Base-by-base conservation (phyloP, 2,113 vertebrate species). In the Emydura subglobosa region DNA sequence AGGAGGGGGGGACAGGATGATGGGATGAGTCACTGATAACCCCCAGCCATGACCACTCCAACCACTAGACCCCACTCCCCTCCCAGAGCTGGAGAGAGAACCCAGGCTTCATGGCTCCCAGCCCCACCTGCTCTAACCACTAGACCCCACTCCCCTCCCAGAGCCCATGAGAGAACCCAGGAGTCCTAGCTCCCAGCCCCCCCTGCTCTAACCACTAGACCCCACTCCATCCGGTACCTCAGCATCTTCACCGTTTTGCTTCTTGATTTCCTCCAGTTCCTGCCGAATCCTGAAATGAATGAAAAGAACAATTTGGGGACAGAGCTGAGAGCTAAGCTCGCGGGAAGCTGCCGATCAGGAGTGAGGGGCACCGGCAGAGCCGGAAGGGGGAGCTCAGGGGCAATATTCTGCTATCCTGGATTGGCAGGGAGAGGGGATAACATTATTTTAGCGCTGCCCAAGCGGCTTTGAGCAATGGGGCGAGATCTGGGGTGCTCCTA, bases 241-340 rank as follows among this genome's bases (percentile, higher is more conserved):
- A 24, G 88, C 84, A n/a, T 96, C 88, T 13, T 93, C 93, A 57
- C 84, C 89, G 16, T 80, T 83, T 34, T 85, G 82, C 49, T 88
- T 96, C 5, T 87, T 85, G 27, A 65, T 83, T 87, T 95, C 93
- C 54, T 93, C 89, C 85, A 93, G 53, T 53, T 96, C 91, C 59
- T 84, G 57, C 47, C 50, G 89, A 61, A 87, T 89, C 84, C 93
- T 95, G 49, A 88, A 89, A 85, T 42, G 7, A 50, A 61, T 76
- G 51, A 51, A 50, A 51, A n/a, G 6, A 27, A 79, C 44, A 27
- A 61, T 49, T 17, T 12, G 21, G 51, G 10, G 14, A 31, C 10
- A 25, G 42, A 29, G 27, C 11, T 49, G 55, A 21, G 47, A 47
- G 44, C 4, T 42, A n/a, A 16, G 68, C 68, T 13, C 2, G 68